phyloP scores from a whole-genome alignment of 2,888 invertebrate genomes.

The Orthosia cruda region DNA sequence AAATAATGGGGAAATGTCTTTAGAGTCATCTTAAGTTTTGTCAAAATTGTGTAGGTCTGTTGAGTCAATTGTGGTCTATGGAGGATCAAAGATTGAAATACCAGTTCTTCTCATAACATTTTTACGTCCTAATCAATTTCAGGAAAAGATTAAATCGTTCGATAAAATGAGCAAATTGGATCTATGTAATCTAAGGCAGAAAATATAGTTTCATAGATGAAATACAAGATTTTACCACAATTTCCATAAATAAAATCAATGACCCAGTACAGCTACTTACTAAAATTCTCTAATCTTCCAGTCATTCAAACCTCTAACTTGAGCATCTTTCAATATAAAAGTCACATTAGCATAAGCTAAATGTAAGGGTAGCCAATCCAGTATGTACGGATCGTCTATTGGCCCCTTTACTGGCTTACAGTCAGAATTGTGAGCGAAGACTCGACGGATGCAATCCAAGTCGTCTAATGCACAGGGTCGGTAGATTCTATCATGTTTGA shows the following conservation, averaged over 20 bases:
- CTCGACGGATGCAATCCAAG: conserved; percentile 41
- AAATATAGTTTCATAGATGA: no score
- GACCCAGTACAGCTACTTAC: conserved; percentile 56
- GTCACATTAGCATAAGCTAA: conserved; percentile 63
- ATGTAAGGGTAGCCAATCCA: conserved; percentile 44
- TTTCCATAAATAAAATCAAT: conserved; percentile 2
- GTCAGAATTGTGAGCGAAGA: conserved; percentile 36
- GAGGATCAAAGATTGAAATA: no score
- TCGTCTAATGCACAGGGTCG: conserved; percentile 41
- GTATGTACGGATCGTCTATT: conserved; percentile 40
- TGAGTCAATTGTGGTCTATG: no score
- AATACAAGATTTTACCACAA: not conserved
- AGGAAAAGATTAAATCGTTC: not conserved
- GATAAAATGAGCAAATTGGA: not conserved
- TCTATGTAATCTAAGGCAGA: no score
- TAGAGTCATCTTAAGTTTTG: no score
- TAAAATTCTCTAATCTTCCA: conserved; percentile 64
- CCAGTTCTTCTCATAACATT: no score
- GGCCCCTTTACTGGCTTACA: conserved; percentile 31
- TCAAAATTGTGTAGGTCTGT: no score
- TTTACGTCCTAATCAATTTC: no score
- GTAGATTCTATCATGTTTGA: conserved; percentile 3
- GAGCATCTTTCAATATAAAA: conserved; percentile 48
- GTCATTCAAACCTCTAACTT: conserved; percentile 60
- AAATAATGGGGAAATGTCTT: no score